Evolutionary conservation across 2,797 vertebrate genomes (phyloP), one percentile per base, ranked within the genome.

Genomic region (Argentina silus): DNA sequence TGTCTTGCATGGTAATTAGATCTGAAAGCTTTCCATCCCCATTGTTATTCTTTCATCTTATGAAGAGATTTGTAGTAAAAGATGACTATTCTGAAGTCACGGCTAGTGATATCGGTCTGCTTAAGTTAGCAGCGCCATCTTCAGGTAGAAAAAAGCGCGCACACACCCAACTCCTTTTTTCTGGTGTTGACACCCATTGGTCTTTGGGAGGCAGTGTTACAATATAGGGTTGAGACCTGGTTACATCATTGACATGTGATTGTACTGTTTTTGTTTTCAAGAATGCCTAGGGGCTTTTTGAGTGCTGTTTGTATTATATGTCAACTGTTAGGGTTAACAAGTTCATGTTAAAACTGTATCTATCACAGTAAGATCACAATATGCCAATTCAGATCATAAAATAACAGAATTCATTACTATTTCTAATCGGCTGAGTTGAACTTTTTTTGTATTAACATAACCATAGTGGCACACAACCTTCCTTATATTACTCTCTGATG

Each of bases 101-200:
- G 12, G 57, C 23, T 60, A 9, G 21, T 8, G 11, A 60, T 6
- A 11, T 0, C 21, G 19, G 0, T 19, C 43, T 83, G 78, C 14
- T 11, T 81, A 4, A 7, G 70, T 47, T 0, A 15, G 66, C 70
- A 72, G 78, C 78, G 0, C 88, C 90, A 82, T 72, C 91, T 70
- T 23, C 70, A 81, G 87, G 85, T 14, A 1, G 7, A 4, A 19
- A n/a, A 14, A 73, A 27, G 36, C 23, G 80, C 0, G 11, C 77
- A 83, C 77, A 84, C 6, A 0, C 69, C 65, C 59, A 67, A 44
- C 19, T 55, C 6, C 8, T 21, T 27, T 11, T 8, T 7, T 53
- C 53, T 17, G 12, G 45, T 12, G 70, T 15, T 70, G 62, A 51
- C 62, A 23, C 19, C 9, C 12, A 21, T 42, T 27, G 79, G 73